Base-by-base conservation (phyloP, 2,113 vertebrate species). In the Enhydra lutris region DNA sequence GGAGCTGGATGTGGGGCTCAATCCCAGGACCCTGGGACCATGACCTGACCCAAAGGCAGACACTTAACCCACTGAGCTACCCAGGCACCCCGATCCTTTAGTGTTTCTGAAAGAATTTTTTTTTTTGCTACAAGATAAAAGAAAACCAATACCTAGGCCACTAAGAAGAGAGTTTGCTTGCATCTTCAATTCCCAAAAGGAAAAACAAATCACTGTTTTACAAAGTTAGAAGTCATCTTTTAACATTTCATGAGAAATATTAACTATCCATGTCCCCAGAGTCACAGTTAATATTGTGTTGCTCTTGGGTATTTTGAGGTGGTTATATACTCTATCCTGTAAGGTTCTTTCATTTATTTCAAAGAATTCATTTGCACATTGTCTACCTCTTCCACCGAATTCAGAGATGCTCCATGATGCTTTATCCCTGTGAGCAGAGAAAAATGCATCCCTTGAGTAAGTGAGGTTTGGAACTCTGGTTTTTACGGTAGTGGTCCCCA, bases 341-440 rank as follows among this genome's bases (percentile, higher is more conserved):
- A 88, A 94, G 12, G 59, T 26, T 81, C 42, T 96, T 94, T 57
- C 21, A 80, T 71, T 96, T 88, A 69, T 81, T 94, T 88, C 57
- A 91, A 94, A 92, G 47, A 89, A 80, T 94, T 95, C 11, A 82
- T 90, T 92, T 94, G 36, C 82, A 47, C n/a, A 86, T 59, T 94
- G 34, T 96, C 76, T 95, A 42, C 65, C 17, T 88, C 36, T 45
- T 95, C 79, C 59, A 34, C 39, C 69, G 92, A 93, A 80, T 83
- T 97, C 65, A 91, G 26, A 85, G 42, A 76, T 81, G 71, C 12
- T 61, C 7, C 24, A 21, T 76, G 63, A 78, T 47, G 39, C 26
- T 76, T 95, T 69, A 52, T 47, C 13, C 26, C 55, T 85, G 13
- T 50, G 20, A 67, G 36, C 50, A 78, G 20, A 92, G 57, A 88